Base-by-base conservation (phyloP, 2,113 vertebrate species). In the Tor tambroides region DNA sequence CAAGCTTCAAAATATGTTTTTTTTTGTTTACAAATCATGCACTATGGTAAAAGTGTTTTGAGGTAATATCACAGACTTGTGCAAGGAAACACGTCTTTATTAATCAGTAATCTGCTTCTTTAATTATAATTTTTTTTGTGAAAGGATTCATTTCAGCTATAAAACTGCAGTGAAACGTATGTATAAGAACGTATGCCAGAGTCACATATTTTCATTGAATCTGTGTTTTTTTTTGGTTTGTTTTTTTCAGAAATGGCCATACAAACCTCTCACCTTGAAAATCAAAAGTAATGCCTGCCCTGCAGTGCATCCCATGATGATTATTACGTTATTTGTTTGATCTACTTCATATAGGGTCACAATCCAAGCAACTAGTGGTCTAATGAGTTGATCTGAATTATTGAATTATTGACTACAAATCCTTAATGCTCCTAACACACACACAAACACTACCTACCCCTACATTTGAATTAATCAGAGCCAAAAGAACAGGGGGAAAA, bases 381-480 rank as follows among this genome's bases (percentile, higher is more conserved):
- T 90, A 90, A 91, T 91, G 91, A 90, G 79, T 91, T 94, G 91
- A 92, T 91, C 91, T 10, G 6, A 61, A 54, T 78, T 8, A 19
- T 32, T 87, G 81, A 94, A 95, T 94, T 92, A 95, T 92, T 92
- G 90, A 91, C 87, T 91, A 91, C 89, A 92, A 91, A 94, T 94
- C 92, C 90, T 88, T 89, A 91, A 91, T 19, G 46, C 8, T 54
- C 3, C 9, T 30, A n/a, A 59, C 5, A 35, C 28, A 80, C 23
- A 77, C 30, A 80, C 30, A 91, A 75, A 90, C 82, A 83, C 84
- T 38, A 21, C 69, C 2, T 41, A 56, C 77, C 90, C 92, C 84
- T 49, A 49, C 88, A 89, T 94, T 94, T 94, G 92, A 95, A 95
- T 95, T 94, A 94, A 93, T 90, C 87, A 87, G 87, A 87, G 92